A percentile compares a stretch with the other conserved stretches of the same genome.
phyloP scores from a whole-genome alignment of 2,113 vertebrate species.

The Tricholaema leucomelas region DNA sequence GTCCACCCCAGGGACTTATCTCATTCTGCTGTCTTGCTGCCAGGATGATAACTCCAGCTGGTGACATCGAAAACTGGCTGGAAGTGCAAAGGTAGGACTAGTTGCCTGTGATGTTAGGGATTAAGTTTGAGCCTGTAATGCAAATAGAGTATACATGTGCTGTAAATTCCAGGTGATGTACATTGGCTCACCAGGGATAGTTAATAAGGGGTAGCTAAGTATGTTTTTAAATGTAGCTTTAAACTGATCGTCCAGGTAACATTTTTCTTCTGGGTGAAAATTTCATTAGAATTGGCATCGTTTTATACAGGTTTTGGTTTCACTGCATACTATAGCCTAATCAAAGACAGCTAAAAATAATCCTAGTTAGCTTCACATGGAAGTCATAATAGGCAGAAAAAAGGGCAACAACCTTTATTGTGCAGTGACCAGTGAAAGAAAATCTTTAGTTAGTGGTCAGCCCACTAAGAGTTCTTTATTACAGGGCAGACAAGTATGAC shows the following conservation, averaged over 20 bases:
- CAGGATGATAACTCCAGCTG: not conserved
- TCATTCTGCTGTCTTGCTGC: not conserved
- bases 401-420: not conserved
- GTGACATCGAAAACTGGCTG: not conserved
- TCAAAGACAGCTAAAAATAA: slow-evolving; percentile 14
- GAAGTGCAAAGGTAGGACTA: not conserved
- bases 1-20: not conserved
- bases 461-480: not conserved
- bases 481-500: not conserved
- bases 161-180: not conserved
- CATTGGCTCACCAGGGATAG: not conserved
- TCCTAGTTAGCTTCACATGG: not conserved
- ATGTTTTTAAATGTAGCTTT: not conserved
- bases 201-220: not conserved
- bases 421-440: not conserved
- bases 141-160: not conserved
- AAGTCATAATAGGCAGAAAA: not conserved
- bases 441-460: not conserved
- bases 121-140: not conserved
- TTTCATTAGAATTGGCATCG: not conserved
- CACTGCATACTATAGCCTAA: not conserved
- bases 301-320: not conserved
- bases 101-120: not conserved
- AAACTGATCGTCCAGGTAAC: not conserved
- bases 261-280: not conserved